These are phyloP conservation scores for Syndactyla subalaris DNA, from an alignment of 2,797 vertebrate genomes.

Conservation along the genomic window DNA sequence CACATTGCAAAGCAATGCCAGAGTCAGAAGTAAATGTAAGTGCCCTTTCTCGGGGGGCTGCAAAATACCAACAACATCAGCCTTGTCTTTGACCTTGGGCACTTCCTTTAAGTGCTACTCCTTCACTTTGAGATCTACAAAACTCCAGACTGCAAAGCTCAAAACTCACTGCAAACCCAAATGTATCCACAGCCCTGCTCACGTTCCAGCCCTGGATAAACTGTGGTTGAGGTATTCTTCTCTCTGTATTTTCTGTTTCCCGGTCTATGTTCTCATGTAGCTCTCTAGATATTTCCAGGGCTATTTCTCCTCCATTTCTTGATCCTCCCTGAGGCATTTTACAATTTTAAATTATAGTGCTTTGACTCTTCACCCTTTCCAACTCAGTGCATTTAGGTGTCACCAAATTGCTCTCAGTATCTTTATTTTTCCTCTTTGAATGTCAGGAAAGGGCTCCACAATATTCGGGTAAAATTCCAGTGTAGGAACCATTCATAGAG, in stretches of 20 bases:
- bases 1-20: background rate
- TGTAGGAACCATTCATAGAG: background rate
- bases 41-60: background rate
- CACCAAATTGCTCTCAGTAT: background rate
- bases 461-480: background rate
- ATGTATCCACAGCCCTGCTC: background rate
- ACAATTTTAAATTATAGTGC: background rate
- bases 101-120: background rate
- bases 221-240: background rate
- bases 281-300: background rate
- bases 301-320: background rate
- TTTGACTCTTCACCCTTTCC: background rate
- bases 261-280: background rate
- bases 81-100: background rate
- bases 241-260: background rate
- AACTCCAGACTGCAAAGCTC: background rate
- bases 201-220: background rate
- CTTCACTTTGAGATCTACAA: background rate
- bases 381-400: background rate
- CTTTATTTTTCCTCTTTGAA: background rate
- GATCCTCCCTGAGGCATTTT: background rate
- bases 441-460: background rate
- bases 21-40: background rate
- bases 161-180: background rate
- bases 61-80: background rate